phyloP scores from a whole-genome alignment of 2,888 invertebrate species.

The Belgica antarctica region DNA sequence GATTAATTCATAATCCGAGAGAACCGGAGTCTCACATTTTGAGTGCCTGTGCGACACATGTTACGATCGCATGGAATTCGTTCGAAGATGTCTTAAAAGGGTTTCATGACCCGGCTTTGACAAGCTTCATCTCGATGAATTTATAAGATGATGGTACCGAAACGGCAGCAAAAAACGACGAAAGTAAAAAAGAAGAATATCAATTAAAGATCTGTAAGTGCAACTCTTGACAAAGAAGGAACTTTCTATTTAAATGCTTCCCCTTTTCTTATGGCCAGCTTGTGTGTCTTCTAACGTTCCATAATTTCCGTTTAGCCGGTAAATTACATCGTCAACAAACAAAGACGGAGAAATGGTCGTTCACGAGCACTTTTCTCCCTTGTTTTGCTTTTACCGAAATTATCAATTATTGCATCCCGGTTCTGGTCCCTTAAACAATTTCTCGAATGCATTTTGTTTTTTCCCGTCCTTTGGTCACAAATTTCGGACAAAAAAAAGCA shows the following conservation, averaged over 20 bases:
- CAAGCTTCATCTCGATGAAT: constrained; percentile 1
- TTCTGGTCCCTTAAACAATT: not conserved
- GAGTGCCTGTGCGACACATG: constrained; percentile 10
- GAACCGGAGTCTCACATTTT: constrained; percentile 15
- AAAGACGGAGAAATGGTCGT: not conserved
- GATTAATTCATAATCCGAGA: constrained; percentile 29
- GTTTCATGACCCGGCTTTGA: not conserved
- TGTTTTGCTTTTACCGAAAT: not conserved
- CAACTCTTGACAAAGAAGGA: constrained; percentile 21
- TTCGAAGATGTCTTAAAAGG: not conserved
- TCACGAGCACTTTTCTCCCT: not conserved
- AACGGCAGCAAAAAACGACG: not conserved
- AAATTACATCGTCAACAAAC: constrained; percentile 35
- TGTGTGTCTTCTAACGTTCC: constrained; percentile 20
- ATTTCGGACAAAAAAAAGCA: no score
- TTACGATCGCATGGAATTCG: not conserved
- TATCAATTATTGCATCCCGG: constrained; percentile 1
- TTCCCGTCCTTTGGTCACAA: not conserved
- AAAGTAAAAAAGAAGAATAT: no score
- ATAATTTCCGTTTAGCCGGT: constrained; percentile 42
- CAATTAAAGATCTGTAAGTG: constrained; percentile 40
- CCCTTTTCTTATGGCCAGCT: constrained; percentile 38
- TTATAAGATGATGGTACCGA: constrained; percentile 14
- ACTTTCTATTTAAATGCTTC: no score
- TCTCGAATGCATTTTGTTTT: not conserved